Percentiles rank a stretch among this genome's conserved stretches.
phyloP scores from a whole-genome alignment of 2,797 vertebrate genomes.

The Danio kyathit region DNA sequence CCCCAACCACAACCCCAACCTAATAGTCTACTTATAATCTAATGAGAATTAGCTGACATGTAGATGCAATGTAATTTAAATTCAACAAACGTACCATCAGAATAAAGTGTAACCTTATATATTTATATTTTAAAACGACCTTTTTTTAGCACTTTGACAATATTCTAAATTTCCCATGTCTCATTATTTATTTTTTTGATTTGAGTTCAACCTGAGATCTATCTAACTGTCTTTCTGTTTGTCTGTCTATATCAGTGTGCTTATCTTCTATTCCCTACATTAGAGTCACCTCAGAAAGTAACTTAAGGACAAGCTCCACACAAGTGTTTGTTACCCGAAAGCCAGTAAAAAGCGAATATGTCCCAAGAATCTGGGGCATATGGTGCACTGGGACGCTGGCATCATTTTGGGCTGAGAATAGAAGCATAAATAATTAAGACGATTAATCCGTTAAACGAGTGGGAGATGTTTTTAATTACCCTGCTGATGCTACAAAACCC shows the following conservation, averaged over 20 bases:
- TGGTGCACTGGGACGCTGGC: conserved; percentile 37
- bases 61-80: no score
- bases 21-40: no score
- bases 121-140: no score
- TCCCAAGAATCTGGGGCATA: conserved; percentile 39
- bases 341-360: conserved; percentile 11
- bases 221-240: no score
- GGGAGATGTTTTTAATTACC: conserved; percentile 56
- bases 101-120: no score
- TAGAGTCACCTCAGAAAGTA: conserved; percentile 6
- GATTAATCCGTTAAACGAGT: conserved; percentile 54
- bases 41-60: no score
- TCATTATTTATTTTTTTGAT: no score
- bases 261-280: conserved; percentile 7
- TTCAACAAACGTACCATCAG: no score
- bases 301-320: conserved; percentile 16
- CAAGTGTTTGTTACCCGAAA: background rate
- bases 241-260: background rate
- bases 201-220: no score
- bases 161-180: no score
- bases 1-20: no score
- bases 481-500: conserved; percentile 35
- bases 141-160: no score
- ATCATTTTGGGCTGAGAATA: conserved; percentile 48
- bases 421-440: conserved; percentile 56